Evolutionary conservation across 2,797 vertebrate species (phyloP).

Genomic region (Esox masquinongy): DNA sequence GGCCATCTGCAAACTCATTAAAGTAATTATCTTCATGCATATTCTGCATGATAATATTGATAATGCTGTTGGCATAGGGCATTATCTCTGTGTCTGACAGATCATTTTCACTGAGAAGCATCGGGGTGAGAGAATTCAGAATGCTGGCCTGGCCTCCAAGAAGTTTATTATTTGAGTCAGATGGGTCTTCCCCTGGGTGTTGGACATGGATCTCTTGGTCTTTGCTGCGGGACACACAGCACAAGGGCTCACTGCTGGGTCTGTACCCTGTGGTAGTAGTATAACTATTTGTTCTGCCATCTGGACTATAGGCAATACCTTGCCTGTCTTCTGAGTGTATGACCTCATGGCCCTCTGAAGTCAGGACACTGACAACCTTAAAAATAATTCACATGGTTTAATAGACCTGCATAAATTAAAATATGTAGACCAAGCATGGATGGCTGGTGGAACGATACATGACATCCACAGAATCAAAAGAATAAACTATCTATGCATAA

Average conservation of each 20-base stretch:
- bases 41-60: slow-evolving; percentile 17
- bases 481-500: neutral
- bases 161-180: neutral
- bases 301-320: neutral
- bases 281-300: neutral
- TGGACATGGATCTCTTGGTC: neutral
- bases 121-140: neutral
- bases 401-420: neutral
- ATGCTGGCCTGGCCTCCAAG: slow-evolving; percentile 5
- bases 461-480: neutral
- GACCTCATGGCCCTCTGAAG: slow-evolving; percentile 1
- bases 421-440: neutral
- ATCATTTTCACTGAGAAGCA: neutral
- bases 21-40: slow-evolving; percentile 10
- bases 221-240: neutral
- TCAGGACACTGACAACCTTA: slow-evolving; percentile 1
- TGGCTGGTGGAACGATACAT: neutral
- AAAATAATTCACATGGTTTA: neutral
- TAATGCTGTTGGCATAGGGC: slow-evolving; percentile 16
- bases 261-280: neutral
- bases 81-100: slow-evolving; percentile 2
- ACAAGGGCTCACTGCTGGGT: slow-evolving; percentile 3
- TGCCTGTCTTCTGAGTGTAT: neutral
- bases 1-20: neutral
- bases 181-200: neutral